phyloP scores from a whole-genome alignment of 2,797 vertebrate species.

The Erpetoichthys calabaricus region DNA sequence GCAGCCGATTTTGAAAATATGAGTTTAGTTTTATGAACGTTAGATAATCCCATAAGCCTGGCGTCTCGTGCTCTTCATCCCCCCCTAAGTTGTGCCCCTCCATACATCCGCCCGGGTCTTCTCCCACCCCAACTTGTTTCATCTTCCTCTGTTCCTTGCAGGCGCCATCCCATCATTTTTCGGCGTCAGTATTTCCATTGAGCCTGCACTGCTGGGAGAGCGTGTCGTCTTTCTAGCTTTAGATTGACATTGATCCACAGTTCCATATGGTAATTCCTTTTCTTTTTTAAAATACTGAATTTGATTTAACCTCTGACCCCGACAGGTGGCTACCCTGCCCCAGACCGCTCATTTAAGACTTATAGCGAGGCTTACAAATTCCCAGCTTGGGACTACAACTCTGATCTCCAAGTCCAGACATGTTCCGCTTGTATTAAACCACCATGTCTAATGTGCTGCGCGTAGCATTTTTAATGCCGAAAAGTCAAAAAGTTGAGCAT shows the following conservation, averaged over 20 bases:
- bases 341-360: slow-evolving; percentile 13
- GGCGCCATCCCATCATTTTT: too few species aligned
- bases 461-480: too few species aligned
- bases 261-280: slow-evolving; percentile 15
- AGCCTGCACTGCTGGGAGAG: slow-evolving; percentile 9
- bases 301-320: slow-evolving; percentile 14
- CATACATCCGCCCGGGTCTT: background rate
- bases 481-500: too few species aligned
- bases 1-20: too few species aligned
- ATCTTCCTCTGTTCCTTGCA: background rate
- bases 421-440: background rate
- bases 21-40: too few species aligned
- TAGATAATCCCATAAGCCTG: too few species aligned
- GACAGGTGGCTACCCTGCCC: slow-evolving; percentile 9
- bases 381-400: slow-evolving; percentile 4
- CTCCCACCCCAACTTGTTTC: background rate
- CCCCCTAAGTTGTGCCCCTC: background rate
- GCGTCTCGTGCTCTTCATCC: too few species aligned
- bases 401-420: slow-evolving; percentile 6
- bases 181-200: slow-evolving; percentile 2
- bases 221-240: slow-evolving; percentile 6
- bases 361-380: slow-evolving; percentile 5
- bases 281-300: background rate
- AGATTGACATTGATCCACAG: slow-evolving; percentile 14
- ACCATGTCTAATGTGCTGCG: too few species aligned